Evolutionary conservation across 2,797 vertebrate genomes (phyloP).

Genomic region (Scolopax bukidnonensis): DNA sequence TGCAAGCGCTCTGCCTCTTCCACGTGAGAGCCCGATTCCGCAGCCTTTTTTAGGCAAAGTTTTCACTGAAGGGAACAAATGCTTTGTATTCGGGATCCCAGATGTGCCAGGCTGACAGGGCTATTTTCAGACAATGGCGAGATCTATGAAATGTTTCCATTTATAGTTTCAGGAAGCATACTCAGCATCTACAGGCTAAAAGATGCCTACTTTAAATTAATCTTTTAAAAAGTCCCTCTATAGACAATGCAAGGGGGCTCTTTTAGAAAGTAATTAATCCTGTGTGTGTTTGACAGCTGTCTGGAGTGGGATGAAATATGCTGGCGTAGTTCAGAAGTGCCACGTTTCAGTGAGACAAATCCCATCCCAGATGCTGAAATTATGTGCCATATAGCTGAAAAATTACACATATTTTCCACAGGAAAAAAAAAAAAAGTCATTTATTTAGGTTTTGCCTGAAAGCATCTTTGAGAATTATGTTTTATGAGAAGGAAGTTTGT

Average conservation of each 20-base stretch:
- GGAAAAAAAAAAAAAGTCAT: not conserved
- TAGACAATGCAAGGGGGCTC: not conserved
- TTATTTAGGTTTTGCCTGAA: not conserved
- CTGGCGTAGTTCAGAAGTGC: not conserved
- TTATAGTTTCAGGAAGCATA: slow-evolving; percentile 45
- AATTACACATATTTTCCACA: not conserved
- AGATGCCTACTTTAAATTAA: not conserved
- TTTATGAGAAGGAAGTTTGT: not conserved
- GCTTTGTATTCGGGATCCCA: slow-evolving; percentile 26
- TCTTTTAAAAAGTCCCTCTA: not conserved
- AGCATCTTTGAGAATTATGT: not conserved
- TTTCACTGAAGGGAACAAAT: slow-evolving; percentile 44
- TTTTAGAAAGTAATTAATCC: not conserved
- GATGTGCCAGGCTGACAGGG: slow-evolving; percentile 37
- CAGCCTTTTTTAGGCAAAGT: slow-evolving; percentile 60
- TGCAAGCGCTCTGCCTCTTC: not conserved
- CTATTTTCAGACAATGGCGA: slow-evolving; percentile 62
- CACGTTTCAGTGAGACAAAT: not conserved
- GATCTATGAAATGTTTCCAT: slow-evolving; percentile 59
- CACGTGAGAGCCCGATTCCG: not conserved
- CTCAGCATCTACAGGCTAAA: slow-evolving; percentile 12
- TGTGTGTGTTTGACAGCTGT: not conserved
- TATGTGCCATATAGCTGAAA: not conserved
- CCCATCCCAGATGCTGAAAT: not conserved
- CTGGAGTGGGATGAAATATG: not conserved